Base-by-base conservation (phyloP, 1,140 invertebrate genomes). In the Zaprionus inermis region DNA sequence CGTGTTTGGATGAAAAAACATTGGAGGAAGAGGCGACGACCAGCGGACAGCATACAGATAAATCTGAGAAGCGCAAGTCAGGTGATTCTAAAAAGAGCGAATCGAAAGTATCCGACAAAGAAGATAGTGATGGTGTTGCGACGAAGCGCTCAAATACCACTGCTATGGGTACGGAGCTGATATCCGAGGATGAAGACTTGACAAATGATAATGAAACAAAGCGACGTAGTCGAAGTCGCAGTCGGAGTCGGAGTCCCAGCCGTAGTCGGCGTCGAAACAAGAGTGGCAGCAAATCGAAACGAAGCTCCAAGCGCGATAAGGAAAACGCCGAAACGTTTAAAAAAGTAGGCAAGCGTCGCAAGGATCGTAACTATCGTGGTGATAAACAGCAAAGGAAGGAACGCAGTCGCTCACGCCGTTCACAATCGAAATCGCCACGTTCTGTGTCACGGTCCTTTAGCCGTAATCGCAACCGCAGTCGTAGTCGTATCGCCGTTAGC, bases 341-440 rank as follows among this genome's bases (percentile, higher is more conserved):
- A 79, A 97, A 97, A 91, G 92, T 96, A 1, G 96, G 96, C 10
- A 97, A 96, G 83, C 95, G 93, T 75, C 95, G 95, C 6, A 97
- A 97, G 86, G 96, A 96, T 72, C 93, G 97, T 59, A 97, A 96
- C 80, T 98, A 97, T 83, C 93, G 97, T 1, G 96, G 96, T 46
- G 95, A 96, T 55, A 93, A 92, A 76, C 81, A 90, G 76, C 73
- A 76, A 64, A 60, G 44, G 51, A 65, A 68, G n/a, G 69, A 76
- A n/a, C 80, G 78, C 57, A 73, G 73, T 24, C 61, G 67, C 10
- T 78, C 79, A 0, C 66, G 57, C 5, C 63, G 70, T 11, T 72
- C 79, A 3, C 68, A 57, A 7, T 76, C 81, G 9, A 54, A 60
- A 12, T 24, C 60, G 1, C 16, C 51, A 57, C 56, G 56, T 6